Evolutionary conservation across 2,888 invertebrate species (phyloP), one percentile per base, ranked within the genome.

Genomic region (Ceraclea dissimilis): DNA sequence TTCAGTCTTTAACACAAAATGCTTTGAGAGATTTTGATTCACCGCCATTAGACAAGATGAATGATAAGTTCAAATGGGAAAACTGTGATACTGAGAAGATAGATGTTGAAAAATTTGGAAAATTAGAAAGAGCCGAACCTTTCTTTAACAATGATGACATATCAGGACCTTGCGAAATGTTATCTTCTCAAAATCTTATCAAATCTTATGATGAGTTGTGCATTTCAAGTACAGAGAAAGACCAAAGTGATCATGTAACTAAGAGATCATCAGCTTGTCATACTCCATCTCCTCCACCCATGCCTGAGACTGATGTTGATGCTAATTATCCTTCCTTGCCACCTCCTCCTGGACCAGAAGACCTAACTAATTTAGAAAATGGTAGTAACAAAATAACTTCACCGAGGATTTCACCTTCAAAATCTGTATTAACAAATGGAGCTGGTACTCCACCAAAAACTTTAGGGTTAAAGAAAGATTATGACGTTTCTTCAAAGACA

Each of bases 1-100:
- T 83, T 55, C 76, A 79, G 61, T 69, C 74, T 51, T 69, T 82
- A 46, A 79, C 80, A 2, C 74, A 74, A 51, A 76, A 76, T 57
- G 76, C 79, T 5, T 71, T 76, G 26, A 71, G 74, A 56, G 80
- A 81, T 66, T 78, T 79, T 64, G 69, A 69, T 51, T 74, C 76
- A 4, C 76, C 76, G 2, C 66, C 68, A 11, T 67, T 67, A 56
- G 71, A 71, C 61, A 53, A 51, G 18, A 58, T 53, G 31, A 43
- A 44, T 2, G 60, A 66, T 53, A 57, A 62, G 33, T 61, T 62
- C 53, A 60, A 63, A 53, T 64, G 58, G 64, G 68, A 68, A 65
- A 68, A 68, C 66, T 66, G 63, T 61, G 65, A 64, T 56, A 60
- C 60, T 57, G 62, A 55, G 26, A 63, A 63, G 33, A 59, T 61